Conservation (phyloP, 2,113 vertebrate genomes). For the Lynx canadensis region DNA sequence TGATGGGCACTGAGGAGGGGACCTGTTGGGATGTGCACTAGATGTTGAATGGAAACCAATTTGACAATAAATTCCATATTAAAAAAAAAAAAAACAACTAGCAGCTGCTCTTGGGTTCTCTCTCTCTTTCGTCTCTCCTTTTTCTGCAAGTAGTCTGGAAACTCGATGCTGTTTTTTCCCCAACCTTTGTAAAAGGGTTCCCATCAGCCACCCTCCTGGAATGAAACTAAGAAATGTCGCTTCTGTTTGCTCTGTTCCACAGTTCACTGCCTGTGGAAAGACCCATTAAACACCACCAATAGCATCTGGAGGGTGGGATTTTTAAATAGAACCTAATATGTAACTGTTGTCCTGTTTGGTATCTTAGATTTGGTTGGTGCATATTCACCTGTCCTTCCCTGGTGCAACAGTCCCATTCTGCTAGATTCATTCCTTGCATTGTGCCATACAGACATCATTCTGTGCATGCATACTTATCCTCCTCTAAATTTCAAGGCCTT, state of each 20-base stretch:
- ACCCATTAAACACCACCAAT: background rate
- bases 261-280: background rate
- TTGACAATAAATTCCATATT: too few relatives aligned
- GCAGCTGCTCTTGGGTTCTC: background rate
- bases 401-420: background rate
- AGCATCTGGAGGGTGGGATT: background rate
- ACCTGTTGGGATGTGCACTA: too few relatives aligned
- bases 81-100: background rate
- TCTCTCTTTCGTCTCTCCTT: background rate
- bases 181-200: background rate
- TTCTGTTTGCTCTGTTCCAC: background rate
- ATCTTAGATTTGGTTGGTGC: background rate
- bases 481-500: background rate
- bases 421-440: background rate
- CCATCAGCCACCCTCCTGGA: background rate
- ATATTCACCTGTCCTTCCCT: background rate
- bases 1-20: too few relatives aligned
- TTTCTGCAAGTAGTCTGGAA: background rate
- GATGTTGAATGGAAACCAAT: too few relatives aligned
- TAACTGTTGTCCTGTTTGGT: background rate
- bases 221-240: background rate
- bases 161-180: background rate
- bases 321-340: background rate
- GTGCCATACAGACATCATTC: background rate
- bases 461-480: background rate